These are phyloP conservation scores for Agelas oroides DNA, from an alignment of 37 sponge, comb jelly and placozoan species.

Conservation along the genomic window DNA sequence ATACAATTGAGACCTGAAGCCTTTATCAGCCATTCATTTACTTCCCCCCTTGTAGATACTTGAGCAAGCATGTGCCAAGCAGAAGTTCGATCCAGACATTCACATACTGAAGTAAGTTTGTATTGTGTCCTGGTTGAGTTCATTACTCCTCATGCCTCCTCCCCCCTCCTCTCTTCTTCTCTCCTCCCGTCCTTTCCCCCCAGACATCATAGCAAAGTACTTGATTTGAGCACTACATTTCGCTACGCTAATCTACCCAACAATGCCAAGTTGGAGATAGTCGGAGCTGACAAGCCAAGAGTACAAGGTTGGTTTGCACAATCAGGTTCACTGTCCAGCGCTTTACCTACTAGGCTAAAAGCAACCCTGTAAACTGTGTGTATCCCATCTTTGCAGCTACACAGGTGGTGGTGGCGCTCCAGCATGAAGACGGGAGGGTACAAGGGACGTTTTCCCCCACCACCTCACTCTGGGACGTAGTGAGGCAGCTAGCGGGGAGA, in stretches of 20 bases:
- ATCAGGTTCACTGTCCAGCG: too few relatives aligned
- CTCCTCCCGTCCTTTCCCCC: background rate
- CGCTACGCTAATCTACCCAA: conserved; percentile 66
- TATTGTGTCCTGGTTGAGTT: too few relatives aligned
- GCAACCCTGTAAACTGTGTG: too few relatives aligned
- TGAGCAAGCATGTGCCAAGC: conserved; percentile 62
- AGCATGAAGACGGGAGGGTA: conserved; percentile 65
- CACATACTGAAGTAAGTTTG: conserved; percentile 63
- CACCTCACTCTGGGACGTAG: conserved; percentile 40
- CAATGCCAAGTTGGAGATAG: conserved; percentile 72
- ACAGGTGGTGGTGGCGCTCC: conserved; percentile 57
- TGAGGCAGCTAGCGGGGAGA: background rate
- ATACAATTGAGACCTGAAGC: too few relatives aligned
- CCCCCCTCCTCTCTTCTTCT: too few relatives aligned
- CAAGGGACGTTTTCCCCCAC: conserved; percentile 40
- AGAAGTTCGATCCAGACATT: conserved; percentile 34
- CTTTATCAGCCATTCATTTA: too few relatives aligned
- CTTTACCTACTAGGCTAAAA: too few relatives aligned
- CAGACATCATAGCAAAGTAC: conserved; percentile 50
- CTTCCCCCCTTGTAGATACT: too few relatives aligned
- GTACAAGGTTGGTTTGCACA: conserved; percentile 5
- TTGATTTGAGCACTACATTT: conserved; percentile 56
- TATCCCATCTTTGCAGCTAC: background rate
- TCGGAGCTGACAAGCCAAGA: conserved; percentile 7
- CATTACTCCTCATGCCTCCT: too few relatives aligned